A percentile compares a stretch with the other conserved stretches of the same genome.
These are phyloP conservation scores for Pseudoips prasinana DNA, from an alignment of 2,888 invertebrate genomes.

Conservation along the genomic window DNA sequence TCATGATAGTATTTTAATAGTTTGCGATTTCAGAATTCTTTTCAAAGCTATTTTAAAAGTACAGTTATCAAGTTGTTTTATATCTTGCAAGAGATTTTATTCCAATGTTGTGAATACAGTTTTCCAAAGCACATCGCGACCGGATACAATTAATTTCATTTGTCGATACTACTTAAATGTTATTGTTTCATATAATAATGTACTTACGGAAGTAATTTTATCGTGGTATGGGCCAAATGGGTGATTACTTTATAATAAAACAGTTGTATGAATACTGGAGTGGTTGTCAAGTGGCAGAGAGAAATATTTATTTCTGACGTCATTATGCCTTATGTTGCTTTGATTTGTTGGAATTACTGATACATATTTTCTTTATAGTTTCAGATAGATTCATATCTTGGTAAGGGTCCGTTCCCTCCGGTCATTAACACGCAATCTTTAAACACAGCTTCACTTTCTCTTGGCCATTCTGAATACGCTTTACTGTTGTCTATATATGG, in stretches of 20 bases:
- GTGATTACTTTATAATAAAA: too few relatives aligned
- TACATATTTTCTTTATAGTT: slow-evolving; percentile 3
- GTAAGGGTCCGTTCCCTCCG: slow-evolving; percentile 54
- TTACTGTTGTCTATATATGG: slow-evolving; percentile 32
- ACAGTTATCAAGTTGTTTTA: too few relatives aligned
- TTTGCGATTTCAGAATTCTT: too few relatives aligned
- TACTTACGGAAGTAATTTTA: slow-evolving; percentile 48
- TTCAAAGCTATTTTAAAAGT: too few relatives aligned
- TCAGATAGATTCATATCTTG: slow-evolving; percentile 22
- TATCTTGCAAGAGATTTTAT: too few relatives aligned
- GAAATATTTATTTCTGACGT: too few relatives aligned
- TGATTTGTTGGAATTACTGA: not conserved
- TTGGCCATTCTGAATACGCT: slow-evolving; percentile 48
- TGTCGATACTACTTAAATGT: slow-evolving; percentile 33
- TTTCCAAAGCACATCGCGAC: slow-evolving; percentile 70
- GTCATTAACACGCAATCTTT: slow-evolving; percentile 55
- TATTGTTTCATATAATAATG: slow-evolving; percentile 46
- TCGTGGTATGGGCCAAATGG: slow-evolving; percentile 33
- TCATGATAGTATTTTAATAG: too few relatives aligned
- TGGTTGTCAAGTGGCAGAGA: too few relatives aligned
- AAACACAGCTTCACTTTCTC: slow-evolving; percentile 57
- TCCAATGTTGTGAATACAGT: too few relatives aligned
- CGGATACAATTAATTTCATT: slow-evolving; percentile 47
- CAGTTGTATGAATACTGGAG: too few relatives aligned
- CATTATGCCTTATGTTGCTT: not conserved